Evolutionary conservation across 2,113 vertebrate species (phyloP), one percentile per base, ranked within the genome.

Genomic region (Ginglymostoma cirratum): DNA sequence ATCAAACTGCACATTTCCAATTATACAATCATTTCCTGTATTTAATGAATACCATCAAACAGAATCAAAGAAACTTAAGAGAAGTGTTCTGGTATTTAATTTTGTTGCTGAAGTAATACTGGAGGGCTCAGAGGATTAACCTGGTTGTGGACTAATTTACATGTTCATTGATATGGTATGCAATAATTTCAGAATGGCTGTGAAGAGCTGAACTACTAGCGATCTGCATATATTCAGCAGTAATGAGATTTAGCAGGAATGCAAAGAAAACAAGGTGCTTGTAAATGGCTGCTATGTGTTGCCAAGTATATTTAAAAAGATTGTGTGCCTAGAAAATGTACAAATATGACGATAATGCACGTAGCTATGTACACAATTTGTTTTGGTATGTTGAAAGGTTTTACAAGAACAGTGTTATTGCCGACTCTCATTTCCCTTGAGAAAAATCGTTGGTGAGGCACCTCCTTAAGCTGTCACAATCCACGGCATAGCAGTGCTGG

Each of bases 21-120:
- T 93, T 93, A 93, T 93, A 67, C 89, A n/a, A 21, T 38, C 34
- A 38, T 67, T 92, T 67, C 61, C 89, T 67, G 89, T 42, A 23
- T 38, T 93, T 93, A 93, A 93, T 38, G 89, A 93, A 38, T 38
- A 93, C 34, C 61, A 93, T 66, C 61, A 66, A 66, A 42, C 61
- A 66, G 89, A n/a, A 92, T 65, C 61, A 92, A 30, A n/a, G 89
- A 66, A 93, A 66, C 61, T 93, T 93, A 12, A 66, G 89, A 93
- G 89, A 66, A 65, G 66, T 42, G 34, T 23, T 38, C 34, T 93
- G 21, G 61, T 93, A 61, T 93, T 93, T 93, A 19, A 66, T 93
- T 65, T 38, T 93, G 89, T 30, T 38, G 89, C 61, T 38, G 89
- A 66, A 38, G 34, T 80, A 38, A 38, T 80, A 80, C 34, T 38